Percentiles rank a stretch among this genome's conserved stretches.
Conservation (phyloP, 2,797 vertebrate genomes). For the Scolopax rusticola region DNA sequence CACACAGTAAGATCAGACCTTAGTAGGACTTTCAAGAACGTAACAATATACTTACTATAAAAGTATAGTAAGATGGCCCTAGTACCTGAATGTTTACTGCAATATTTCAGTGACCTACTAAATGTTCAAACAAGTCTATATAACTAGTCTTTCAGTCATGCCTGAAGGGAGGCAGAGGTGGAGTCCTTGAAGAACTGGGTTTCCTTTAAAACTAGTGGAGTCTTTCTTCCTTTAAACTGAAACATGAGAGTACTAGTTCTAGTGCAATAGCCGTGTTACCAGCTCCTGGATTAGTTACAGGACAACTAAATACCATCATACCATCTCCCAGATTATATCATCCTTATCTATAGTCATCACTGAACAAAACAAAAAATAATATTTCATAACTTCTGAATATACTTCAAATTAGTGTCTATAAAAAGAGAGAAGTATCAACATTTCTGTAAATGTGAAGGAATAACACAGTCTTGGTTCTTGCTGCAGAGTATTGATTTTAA, state of each 20-base stretch:
- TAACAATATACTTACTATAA: background rate
- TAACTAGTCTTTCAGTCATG: background rate
- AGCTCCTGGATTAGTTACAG: background rate
- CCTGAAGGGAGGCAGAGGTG: background rate
- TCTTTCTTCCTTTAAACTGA: background rate
- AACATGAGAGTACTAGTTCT: background rate
- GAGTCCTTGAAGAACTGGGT: background rate
- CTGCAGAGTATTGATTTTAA: background rate
- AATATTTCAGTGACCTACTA: background rate
- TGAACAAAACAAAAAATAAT: background rate
- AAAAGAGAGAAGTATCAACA: background rate
- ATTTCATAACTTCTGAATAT: background rate
- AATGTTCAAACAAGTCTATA: background rate
- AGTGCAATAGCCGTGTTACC: background rate
- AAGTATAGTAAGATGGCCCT: background rate
- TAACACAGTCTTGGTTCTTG: background rate
- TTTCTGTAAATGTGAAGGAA: background rate
- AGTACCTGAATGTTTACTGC: background rate
- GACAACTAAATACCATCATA: background rate
- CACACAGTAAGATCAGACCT: background rate
- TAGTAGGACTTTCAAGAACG: background rate
- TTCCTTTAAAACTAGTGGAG: background rate
- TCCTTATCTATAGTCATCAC: background rate
- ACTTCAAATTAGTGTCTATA: background rate
- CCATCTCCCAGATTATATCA: background rate